Percentiles rank a stretch among this genome's conserved stretches.
phyloP scores from a whole-genome alignment of 2,797 vertebrate genomes.

The Moxostoma hubbsi region DNA sequence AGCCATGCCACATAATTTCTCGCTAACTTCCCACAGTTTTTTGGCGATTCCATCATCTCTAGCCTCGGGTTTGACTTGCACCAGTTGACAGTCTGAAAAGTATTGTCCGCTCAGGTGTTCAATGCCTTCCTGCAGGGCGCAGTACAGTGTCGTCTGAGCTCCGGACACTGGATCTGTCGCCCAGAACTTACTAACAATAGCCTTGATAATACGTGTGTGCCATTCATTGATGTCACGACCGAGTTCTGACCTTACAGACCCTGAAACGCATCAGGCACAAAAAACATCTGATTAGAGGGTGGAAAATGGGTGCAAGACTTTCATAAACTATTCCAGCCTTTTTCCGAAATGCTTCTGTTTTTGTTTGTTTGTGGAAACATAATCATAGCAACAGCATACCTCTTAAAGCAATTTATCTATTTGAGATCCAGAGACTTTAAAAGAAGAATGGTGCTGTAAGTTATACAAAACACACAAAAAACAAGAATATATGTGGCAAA shows the following conservation, averaged over 20 bases:
- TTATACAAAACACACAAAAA: too few relatives aligned
- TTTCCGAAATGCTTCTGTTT: too few relatives aligned
- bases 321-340: not conserved
- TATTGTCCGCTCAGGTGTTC: slow-evolving; percentile 54
- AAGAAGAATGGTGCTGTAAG: too few relatives aligned
- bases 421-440: too few relatives aligned
- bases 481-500: too few relatives aligned
- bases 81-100: slow-evolving; percentile 57
- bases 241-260: slow-evolving; percentile 38
- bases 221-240: slow-evolving; percentile 30
- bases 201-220: not conserved
- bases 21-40: slow-evolving; percentile 60
- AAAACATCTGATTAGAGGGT: not conserved
- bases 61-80: slow-evolving; percentile 50
- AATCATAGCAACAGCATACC: too few relatives aligned
- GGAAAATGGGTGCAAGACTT: not conserved
- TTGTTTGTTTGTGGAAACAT: too few relatives aligned
- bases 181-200: not conserved
- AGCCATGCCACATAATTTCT: slow-evolving; percentile 36
- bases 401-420: too few relatives aligned
- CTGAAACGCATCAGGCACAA: slow-evolving; percentile 8
- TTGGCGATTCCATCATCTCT: slow-evolving; percentile 55
- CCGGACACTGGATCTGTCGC: slow-evolving; percentile 30
- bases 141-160: slow-evolving; percentile 53
- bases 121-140: slow-evolving; percentile 55